Base-by-base conservation (phyloP, 2,888 invertebrate genomes). In the Epinotia nisella region DNA sequence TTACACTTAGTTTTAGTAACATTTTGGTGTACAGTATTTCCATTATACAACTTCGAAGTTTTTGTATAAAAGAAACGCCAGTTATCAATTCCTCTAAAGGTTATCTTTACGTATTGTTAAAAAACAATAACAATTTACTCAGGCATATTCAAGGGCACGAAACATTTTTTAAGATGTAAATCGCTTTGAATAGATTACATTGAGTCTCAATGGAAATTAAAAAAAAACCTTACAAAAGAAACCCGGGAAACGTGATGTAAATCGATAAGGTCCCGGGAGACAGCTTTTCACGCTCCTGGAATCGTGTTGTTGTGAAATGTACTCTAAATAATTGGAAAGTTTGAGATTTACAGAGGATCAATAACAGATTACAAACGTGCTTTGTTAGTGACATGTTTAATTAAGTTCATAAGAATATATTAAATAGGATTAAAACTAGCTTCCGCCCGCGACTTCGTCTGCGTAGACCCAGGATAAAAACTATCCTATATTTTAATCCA, bases 281-380 rank as follows among this genome's bases (percentile, higher is more conserved):
- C 15, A 45, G 41, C 24, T 70, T 56, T 64, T 56, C 70, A 45
- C 70, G 39, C 55, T 19, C 13, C 15, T n/a, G 4, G 55, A 55
- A 35, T n/a, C 53, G 3, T 39, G 53, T 29, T 49, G 58, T 59
- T 45, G 24, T 51, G 68, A 59, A 17, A 62, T 62, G 60, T 60
- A 60, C 60, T 58, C 60, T 60, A 69, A 69, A 60, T 60, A 69
- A 69, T 69, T 69, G 68, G n/a, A 39, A 11, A 45, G 51, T 51
- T 67, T 29, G n/a, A 19, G 60, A 19, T 15, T 21, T 55, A 11
- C 19, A 41, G 35, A 7, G n/a, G 49, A 35, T 24, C 41, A 41
- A 11, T 61, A 45, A 21, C 7, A 45, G 45, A n/a, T 15, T 24
- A 55, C 51, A 51, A 19, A 24, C 13, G 13, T 45, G 17, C 7